Evolutionary conservation across 1,140 invertebrate genomes (phyloP).

Genomic region (Pseudomyrmex pallidus): DNA sequence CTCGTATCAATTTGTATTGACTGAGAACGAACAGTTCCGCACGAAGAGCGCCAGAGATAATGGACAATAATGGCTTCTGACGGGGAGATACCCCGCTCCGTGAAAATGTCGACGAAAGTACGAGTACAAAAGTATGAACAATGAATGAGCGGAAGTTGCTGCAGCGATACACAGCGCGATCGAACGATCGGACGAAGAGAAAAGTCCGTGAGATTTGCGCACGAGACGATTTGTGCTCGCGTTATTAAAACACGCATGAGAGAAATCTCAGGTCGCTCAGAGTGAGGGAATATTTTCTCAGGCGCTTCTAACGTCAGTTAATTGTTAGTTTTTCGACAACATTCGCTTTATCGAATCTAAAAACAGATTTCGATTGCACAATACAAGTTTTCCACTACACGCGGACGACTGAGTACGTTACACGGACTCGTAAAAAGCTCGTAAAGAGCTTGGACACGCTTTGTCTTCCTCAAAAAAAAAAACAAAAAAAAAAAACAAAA

Average conservation of each 20-base stretch:
- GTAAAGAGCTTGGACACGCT: slow-evolving; percentile 23
- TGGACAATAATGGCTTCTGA: slow-evolving; percentile 58
- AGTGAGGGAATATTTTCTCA: slow-evolving; percentile 5
- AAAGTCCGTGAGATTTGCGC: slow-evolving; percentile 35
- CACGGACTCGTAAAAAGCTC: slow-evolving; percentile 2
- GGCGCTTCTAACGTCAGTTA: background rate
- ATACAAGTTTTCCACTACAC: slow-evolving; percentile 13
- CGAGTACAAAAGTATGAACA: slow-evolving; percentile 54
- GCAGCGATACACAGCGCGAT: slow-evolving; percentile 20
- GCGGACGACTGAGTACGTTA: background rate
- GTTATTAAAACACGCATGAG: slow-evolving; percentile 7
- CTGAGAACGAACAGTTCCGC: slow-evolving; percentile 38
- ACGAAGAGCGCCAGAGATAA: slow-evolving; percentile 53
- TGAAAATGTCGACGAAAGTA: slow-evolving; percentile 33
- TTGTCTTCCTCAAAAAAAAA: slow-evolving; percentile 46
- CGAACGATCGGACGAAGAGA: slow-evolving; percentile 1
- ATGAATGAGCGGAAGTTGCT: slow-evolving; percentile 20
- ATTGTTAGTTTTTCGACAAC: slow-evolving; percentile 15
- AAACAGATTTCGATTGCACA: slow-evolving; percentile 22
- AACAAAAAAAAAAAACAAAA: too few species aligned
- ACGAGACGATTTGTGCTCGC: background rate
- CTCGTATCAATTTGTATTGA: slow-evolving; percentile 54
- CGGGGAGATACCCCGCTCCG: slow-evolving; percentile 13
- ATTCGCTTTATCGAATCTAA: slow-evolving; percentile 6
- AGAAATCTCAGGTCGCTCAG: slow-evolving; percentile 23